These are phyloP conservation scores for Anguilla megastoma DNA, from an alignment of 2,797 vertebrate species.

Conservation along the genomic window DNA sequence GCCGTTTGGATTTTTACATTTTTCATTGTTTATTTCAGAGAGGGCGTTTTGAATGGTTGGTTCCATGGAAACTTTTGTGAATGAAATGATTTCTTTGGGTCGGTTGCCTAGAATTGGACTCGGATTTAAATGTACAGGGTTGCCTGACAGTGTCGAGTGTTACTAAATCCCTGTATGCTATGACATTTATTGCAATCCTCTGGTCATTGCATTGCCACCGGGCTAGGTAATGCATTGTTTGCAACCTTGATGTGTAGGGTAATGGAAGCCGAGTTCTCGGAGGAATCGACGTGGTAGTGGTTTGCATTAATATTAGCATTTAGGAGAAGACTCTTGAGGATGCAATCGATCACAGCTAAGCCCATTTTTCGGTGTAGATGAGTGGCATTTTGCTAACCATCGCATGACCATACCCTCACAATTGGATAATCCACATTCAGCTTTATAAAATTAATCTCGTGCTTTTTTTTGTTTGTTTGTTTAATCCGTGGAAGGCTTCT, in stretches of 20 bases:
- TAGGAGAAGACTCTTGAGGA: not conserved
- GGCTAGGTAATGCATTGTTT: not conserved
- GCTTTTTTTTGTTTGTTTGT: not conserved
- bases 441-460: not conserved
- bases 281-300: not conserved
- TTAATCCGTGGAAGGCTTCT: not conserved
- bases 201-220: not conserved
- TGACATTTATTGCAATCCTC: not conserved
- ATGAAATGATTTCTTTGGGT: not conserved
- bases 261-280: not conserved
- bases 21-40: not conserved
- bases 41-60: not conserved
- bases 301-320: not conserved
- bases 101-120: not conserved
- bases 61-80: not conserved
- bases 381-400: not conserved
- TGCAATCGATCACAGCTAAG: not conserved
- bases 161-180: not conserved
- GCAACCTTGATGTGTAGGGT: not conserved
- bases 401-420: not conserved
- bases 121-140: not conserved
- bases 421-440: not conserved
- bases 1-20: not conserved
- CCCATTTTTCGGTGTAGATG: not conserved
- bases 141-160: not conserved